Base-by-base conservation (phyloP, 2,888 invertebrate genomes). In the Embidobia sp. region DNA sequence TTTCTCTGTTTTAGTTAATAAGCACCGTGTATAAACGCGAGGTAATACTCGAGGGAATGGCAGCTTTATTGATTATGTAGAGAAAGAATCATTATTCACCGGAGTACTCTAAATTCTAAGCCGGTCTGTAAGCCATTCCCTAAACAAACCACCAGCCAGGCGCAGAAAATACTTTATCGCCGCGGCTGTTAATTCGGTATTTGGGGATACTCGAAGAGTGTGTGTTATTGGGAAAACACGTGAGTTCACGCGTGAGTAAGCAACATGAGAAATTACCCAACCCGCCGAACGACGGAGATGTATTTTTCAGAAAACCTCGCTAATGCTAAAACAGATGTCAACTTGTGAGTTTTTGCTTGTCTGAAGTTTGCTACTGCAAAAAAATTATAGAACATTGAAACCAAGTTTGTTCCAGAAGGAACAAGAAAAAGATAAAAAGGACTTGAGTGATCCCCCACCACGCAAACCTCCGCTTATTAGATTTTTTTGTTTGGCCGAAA, bases 31-130 rank as follows among this genome's bases (percentile, higher is more conserved):
- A 5, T 33, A 18, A 57, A 37, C 27, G 7, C 3, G 33, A 5
- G 13, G 49, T 26, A 72, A 72, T 53, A 40, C 22, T 19, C 19
- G 37, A 37, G 35, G 18, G 35, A 55, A 42, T 57, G 8, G 31
- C 31, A 29, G 37, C 57, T 64, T 64, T 73, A 64, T 73, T 73
- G 73, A 64, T 73, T 57, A 44, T 35, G 64, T 51, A 57, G 49
- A 42, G 64, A 57, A 64, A 57, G 73, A 73, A 73, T 73, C 73
- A 73, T 73, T 64, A 73, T 64, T 73, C 73, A 73, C 73, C 10
- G 19, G 42, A 57, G 64, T 59, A 59, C 57, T 66, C 64, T 64
- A 73, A 57, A 73, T 73, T 73, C 73, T 73, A 42, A 35, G 10
- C 44, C n/a, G 11, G 64, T 59, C 51, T 59, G 19, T 42, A 59